Percentiles rank a stretch among this genome's conserved stretches.
Conservation (phyloP, 2,113 vertebrate species). For the Toxotes jaculatrix region DNA sequence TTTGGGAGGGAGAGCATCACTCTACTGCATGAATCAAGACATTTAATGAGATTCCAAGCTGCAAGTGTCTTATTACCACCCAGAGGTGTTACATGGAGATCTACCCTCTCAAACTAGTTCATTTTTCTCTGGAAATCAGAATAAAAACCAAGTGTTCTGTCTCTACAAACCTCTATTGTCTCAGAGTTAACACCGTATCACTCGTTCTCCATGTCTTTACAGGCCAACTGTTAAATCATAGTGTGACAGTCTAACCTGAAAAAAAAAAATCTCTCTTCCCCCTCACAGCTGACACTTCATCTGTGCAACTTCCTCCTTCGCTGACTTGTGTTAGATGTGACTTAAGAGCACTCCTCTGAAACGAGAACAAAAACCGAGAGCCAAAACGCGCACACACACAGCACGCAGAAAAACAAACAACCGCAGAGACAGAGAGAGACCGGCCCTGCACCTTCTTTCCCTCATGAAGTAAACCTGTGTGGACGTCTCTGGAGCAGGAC, state of each 20-base stretch:
- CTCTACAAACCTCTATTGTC: background rate
- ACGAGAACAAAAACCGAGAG: conserved; percentile 66
- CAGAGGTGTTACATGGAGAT: background rate
- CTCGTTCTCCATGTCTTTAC: background rate
- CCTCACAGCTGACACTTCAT: conserved; percentile 35
- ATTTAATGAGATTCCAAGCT: background rate
- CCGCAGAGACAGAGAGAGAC: background rate
- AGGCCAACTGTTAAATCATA: conserved; percentile 26
- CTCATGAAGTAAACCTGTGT: conserved; percentile 34
- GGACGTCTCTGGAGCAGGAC: conserved; percentile 7
- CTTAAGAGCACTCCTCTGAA: conserved; percentile 42
- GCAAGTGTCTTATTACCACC: background rate
- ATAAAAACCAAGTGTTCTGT: background rate
- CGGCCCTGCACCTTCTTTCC: background rate
- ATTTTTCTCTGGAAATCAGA: background rate
- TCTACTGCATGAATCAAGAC: background rate
- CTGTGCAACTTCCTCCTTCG: conserved; percentile 83
- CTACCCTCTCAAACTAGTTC: background rate
- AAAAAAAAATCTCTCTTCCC: conserved; percentile 58
- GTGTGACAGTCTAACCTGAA: conserved; percentile 22
- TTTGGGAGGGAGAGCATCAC: background rate
- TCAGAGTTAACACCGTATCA: background rate
- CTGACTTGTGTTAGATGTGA: conserved; percentile 36
- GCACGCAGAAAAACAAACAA: background rate
- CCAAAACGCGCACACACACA: background rate